Evolutionary conservation across 2,888 invertebrate genomes (phyloP).

Genomic region (Pandemis corylana): DNA sequence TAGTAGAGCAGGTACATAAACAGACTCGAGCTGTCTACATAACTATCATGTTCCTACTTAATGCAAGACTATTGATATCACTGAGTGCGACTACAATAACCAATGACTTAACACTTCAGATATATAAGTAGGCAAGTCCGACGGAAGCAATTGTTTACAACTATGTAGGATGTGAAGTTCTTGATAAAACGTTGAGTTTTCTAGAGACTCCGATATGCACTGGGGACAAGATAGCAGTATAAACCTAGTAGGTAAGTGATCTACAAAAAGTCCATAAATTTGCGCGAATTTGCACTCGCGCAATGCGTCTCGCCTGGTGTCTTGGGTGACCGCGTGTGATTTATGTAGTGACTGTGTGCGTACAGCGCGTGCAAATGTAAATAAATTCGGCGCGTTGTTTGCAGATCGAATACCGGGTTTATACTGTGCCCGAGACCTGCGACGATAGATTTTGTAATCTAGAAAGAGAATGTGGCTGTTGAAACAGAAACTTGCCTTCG

Average conservation of each 20-base stretch:
- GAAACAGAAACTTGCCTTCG: conserved; percentile 57
- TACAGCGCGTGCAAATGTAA: too few species aligned
- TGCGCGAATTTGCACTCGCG: too few species aligned
- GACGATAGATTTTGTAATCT: conserved; percentile 45
- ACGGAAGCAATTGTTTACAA: conserved; percentile 2
- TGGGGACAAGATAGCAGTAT: background rate
- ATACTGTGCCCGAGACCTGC: background rate
- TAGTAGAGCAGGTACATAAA: too few species aligned
- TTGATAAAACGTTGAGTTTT: background rate
- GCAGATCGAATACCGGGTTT: background rate
- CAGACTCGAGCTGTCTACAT: too few species aligned
- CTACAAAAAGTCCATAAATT: background rate
- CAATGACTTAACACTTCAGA: background rate
- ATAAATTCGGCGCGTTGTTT: too few species aligned
- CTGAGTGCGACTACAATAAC: background rate
- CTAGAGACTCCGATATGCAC: background rate
- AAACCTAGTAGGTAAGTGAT: too few species aligned
- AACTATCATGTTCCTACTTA: too few species aligned
- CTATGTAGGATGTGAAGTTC: background rate
- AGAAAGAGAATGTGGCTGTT: conserved; percentile 49
- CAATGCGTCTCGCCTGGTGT: too few species aligned
- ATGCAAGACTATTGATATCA: background rate
- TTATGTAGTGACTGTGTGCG: too few species aligned
- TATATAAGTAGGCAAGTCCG: background rate
- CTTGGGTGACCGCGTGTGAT: too few species aligned